A percentile compares a stretch with the other conserved stretches of the same genome.
Evolutionary conservation across 2,113 vertebrate species (phyloP).

Genomic region (Stegostoma tigrinum): DNA sequence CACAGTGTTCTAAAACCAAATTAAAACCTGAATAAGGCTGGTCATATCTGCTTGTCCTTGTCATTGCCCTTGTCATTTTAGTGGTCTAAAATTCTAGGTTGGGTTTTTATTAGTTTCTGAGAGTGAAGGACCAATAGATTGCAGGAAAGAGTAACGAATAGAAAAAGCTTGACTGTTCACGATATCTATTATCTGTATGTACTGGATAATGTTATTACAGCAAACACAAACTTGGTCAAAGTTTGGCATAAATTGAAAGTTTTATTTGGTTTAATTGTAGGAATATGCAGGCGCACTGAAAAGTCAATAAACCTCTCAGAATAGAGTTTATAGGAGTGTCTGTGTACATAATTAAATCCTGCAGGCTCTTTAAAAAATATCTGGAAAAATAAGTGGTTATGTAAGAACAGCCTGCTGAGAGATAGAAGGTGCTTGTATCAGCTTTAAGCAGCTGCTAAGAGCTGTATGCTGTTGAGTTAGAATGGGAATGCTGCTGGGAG

Average conservation of each 20-base stretch:
- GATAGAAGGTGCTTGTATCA: slow-evolving; percentile 73
- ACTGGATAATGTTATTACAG: slow-evolving; percentile 54
- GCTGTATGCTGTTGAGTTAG: slow-evolving; percentile 58
- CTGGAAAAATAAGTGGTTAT: slow-evolving; percentile 83
- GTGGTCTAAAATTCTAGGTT: slow-evolving; percentile 43
- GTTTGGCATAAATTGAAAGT: slow-evolving; percentile 75
- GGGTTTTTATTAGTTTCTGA: slow-evolving; percentile 43
- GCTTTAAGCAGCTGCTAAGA: slow-evolving; percentile 69
- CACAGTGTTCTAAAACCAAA: slow-evolving; percentile 67
- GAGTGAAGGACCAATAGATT: slow-evolving; percentile 44
- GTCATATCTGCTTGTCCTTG: slow-evolving; percentile 52
- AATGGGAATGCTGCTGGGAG: slow-evolving; percentile 72
- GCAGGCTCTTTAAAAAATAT: slow-evolving; percentile 79
- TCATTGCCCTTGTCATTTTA: slow-evolving; percentile 43
- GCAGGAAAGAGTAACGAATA: slow-evolving; percentile 47
- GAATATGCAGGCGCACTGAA: slow-evolving; percentile 74
- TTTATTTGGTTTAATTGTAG: slow-evolving; percentile 83
- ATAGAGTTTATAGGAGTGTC: slow-evolving; percentile 97
- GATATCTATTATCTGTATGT: slow-evolving; percentile 65
- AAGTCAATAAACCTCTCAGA: slow-evolving; percentile 95
- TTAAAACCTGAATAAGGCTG: slow-evolving; percentile 66
- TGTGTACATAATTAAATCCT: slow-evolving; percentile 99
- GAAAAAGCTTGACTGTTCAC: slow-evolving; percentile 51
- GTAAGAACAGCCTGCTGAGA: slow-evolving; percentile 80
- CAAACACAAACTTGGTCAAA: slow-evolving; percentile 63